Evolutionary conservation across 2,113 vertebrate species (phyloP).

Genomic region (Podiceps cristatus): DNA sequence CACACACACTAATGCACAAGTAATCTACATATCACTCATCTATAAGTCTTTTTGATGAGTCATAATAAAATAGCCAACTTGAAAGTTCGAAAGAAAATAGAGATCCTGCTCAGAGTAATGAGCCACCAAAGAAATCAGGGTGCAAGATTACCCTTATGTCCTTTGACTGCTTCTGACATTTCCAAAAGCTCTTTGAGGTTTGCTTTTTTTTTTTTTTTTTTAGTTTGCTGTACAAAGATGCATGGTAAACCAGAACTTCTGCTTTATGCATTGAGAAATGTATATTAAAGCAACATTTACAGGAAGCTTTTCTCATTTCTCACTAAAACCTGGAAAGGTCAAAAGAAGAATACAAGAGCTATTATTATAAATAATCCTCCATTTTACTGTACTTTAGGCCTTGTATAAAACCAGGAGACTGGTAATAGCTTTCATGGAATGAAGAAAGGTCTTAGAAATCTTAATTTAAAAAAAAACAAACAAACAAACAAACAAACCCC

Average conservation of each 20-base stretch:
- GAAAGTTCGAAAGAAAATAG: background rate
- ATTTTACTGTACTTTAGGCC: background rate
- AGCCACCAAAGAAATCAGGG: background rate
- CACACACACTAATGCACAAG: background rate
- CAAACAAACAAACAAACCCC: background rate
- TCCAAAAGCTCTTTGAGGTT: background rate
- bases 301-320: slow-evolving; percentile 33
- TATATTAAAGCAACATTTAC: slow-evolving; percentile 42
- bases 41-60: background rate
- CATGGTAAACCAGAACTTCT: slow-evolving; percentile 44
- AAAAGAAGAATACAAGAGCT: background rate
- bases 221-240: background rate
- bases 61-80: background rate
- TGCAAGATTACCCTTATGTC: background rate
- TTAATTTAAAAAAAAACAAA: background rate
- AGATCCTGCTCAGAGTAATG: background rate
- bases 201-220: background rate
- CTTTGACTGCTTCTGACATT: background rate
- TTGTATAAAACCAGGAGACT: background rate
- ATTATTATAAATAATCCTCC: background rate
- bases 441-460: background rate
- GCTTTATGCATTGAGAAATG: slow-evolving; percentile 31
- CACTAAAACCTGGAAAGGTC: slow-evolving; percentile 26
- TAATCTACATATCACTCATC: background rate
- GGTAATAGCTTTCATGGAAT: background rate